Percentiles rank a stretch among this genome's conserved stretches.
Conservation (phyloP, 2,888 invertebrate genomes). For the Strigamia transsilvanica region DNA sequence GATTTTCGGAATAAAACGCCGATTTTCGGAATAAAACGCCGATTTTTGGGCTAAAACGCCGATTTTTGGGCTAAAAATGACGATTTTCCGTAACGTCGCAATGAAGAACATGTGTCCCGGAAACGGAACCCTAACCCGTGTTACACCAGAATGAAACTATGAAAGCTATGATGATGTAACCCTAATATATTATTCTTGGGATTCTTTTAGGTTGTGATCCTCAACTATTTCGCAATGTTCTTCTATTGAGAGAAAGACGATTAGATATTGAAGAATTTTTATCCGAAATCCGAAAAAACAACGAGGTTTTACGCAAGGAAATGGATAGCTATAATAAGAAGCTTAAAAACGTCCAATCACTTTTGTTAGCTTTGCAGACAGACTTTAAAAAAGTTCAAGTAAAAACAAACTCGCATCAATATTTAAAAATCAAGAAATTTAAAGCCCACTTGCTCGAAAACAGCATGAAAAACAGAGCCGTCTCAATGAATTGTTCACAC, state of each 20-base stretch:
- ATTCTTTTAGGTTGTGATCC: conserved; percentile 42
- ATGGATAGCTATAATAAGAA: conserved; percentile 16
- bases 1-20: no score
- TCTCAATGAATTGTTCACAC: conserved; percentile 79
- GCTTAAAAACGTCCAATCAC: not conserved
- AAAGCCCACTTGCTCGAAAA: not conserved
- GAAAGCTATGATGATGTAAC: no score
- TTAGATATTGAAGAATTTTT: conserved; percentile 50
- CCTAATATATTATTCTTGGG: not conserved
- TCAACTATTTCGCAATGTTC: not conserved
- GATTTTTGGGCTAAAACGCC: no score
- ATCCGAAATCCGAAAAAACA: not conserved
- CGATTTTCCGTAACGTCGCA: no score
- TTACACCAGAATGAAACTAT: no score
- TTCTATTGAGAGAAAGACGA: not conserved
- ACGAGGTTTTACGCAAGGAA: conserved; percentile 40
- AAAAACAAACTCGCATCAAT: not conserved
- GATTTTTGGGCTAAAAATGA: no score
- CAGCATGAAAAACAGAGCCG: conserved; percentile 73
- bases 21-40: no score
- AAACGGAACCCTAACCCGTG: no score
- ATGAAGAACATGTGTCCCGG: no score
- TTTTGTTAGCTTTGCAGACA: not conserved
- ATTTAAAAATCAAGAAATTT: not conserved
- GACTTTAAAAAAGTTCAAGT: conserved; percentile 50